These are phyloP conservation scores for Clunio marinus DNA, from an alignment of 2,888 invertebrate genomes.

Conservation along the genomic window DNA sequence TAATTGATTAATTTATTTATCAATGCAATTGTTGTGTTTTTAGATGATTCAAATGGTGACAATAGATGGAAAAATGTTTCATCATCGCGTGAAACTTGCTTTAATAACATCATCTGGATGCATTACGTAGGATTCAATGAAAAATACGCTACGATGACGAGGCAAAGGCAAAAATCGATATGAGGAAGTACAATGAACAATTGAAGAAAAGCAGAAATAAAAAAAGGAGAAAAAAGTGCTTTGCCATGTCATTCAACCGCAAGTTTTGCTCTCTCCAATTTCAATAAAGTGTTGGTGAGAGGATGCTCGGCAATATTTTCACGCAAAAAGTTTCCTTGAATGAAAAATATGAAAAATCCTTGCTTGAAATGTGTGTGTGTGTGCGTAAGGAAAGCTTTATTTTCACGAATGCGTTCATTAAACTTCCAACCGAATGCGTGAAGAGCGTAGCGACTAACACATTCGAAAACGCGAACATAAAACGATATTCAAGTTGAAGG, in stretches of 20 bases:
- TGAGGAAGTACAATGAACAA: conserved; percentile 35
- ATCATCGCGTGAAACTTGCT: not conserved
- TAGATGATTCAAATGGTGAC: too few species aligned
- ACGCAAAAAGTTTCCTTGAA: not conserved
- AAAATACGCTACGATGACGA: not conserved
- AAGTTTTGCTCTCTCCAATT: not conserved
- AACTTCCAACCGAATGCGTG: conserved; percentile 5
- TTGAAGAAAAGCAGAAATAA: conserved; percentile 25
- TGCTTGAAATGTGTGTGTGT: not conserved
- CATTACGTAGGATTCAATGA: not conserved
- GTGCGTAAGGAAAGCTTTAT: not conserved
- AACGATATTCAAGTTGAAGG: conserved; percentile 36
- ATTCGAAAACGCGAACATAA: not conserved
- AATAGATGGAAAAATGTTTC: too few species aligned
- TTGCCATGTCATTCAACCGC: conserved; percentile 35
- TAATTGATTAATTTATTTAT: not conserved
- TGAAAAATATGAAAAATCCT: conserved; percentile 3
- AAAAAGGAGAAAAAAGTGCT: not conserved
- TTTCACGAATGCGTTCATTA: conserved; percentile 32
- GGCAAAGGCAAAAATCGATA: conserved; percentile 32
- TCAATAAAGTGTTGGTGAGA: not conserved
- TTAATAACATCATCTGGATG: not conserved
- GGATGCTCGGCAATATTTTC: not conserved
- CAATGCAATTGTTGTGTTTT: not conserved
- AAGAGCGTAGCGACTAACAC: not conserved